Evolutionary conservation across 2,888 invertebrate genomes (phyloP).

Genomic region (Cremastinae sp.): DNA sequence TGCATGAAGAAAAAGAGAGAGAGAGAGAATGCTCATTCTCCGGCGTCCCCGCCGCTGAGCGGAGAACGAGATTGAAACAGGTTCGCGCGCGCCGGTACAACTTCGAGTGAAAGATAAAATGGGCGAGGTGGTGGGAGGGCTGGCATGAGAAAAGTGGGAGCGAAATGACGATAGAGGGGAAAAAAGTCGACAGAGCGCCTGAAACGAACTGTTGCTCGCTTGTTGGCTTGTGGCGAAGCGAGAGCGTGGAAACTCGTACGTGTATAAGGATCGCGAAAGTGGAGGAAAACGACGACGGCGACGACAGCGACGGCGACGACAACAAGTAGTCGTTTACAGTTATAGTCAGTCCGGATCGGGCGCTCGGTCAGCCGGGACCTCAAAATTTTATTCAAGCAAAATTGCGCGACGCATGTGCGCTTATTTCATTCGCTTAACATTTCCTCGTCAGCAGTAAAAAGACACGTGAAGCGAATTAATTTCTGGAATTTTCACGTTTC

Average conservation of each 20-base stretch:
- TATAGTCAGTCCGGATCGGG: conserved; percentile 80
- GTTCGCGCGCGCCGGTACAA: conserved; percentile 56
- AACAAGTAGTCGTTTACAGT: conserved; percentile 80
- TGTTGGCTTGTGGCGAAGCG: conserved; percentile 25
- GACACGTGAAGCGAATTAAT: background rate
- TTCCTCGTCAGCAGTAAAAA: no score
- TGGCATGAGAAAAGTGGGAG: conserved; percentile 8
- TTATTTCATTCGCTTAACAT: background rate
- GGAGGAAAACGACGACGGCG: conserved; percentile 33
- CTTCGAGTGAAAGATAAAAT: conserved; percentile 20
- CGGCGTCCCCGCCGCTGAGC: conserved; percentile 22
- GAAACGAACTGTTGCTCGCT: conserved; percentile 43
- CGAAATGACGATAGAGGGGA: conserved; percentile 9
- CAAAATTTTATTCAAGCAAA: conserved; percentile 46
- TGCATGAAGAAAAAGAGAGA: conserved; percentile 3
- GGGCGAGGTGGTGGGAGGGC: conserved; percentile 14
- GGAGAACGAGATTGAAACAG: conserved; percentile 62
- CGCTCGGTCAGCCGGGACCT: conserved; percentile 78
- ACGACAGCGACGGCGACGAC: conserved; percentile 64
- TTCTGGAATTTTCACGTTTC: background rate
- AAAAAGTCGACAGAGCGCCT: conserved; percentile 8
- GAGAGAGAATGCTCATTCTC: conserved; percentile 12
- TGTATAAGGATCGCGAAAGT: background rate
- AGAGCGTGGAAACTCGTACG: conserved; percentile 41
- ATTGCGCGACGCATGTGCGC: background rate